A percentile compares a stretch with the other conserved stretches of the same genome.
Conservation (phyloP, 2,797 vertebrate genomes). For the Crypturellus tataupa region DNA sequence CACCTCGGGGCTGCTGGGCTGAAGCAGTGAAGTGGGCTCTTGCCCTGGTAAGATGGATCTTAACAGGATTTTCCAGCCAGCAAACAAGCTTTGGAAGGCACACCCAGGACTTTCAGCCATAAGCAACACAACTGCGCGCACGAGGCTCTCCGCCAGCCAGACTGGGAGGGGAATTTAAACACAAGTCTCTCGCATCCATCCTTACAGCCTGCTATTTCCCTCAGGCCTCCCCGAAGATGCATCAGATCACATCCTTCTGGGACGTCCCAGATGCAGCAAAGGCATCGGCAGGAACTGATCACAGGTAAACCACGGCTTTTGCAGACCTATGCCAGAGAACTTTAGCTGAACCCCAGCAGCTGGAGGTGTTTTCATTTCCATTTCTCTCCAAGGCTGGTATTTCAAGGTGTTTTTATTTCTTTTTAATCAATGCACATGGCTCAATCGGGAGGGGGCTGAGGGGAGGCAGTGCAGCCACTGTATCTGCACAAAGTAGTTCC, state of each 20-base stretch:
- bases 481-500: conserved; percentile 51
- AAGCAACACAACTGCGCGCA: not conserved
- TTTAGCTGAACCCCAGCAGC: conserved; percentile 50
- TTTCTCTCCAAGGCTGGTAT: conserved; percentile 19
- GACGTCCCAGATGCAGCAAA: not conserved
- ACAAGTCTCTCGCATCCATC: conserved; percentile 11
- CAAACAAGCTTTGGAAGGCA: not conserved
- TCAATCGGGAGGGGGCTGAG: not conserved
- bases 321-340: conserved; percentile 13
- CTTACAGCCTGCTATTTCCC: conserved; percentile 33
- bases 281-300: not conserved
- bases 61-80: conserved; percentile 34
- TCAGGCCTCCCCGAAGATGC: not conserved
- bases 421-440: conserved; percentile 34
- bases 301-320: not conserved
- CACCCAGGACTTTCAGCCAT: conserved; percentile 39
- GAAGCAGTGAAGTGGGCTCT: not conserved
- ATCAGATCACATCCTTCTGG: not conserved
- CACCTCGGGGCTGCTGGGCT: not conserved
- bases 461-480: not conserved
- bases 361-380: conserved; percentile 51
- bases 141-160: not conserved
- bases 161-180: conserved; percentile 39
- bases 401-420: conserved; percentile 66
- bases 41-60: conserved; percentile 3